These are phyloP conservation scores for Drosophila macrospina DNA, from an alignment of 2,888 invertebrate genomes.

Conservation along the genomic window DNA sequence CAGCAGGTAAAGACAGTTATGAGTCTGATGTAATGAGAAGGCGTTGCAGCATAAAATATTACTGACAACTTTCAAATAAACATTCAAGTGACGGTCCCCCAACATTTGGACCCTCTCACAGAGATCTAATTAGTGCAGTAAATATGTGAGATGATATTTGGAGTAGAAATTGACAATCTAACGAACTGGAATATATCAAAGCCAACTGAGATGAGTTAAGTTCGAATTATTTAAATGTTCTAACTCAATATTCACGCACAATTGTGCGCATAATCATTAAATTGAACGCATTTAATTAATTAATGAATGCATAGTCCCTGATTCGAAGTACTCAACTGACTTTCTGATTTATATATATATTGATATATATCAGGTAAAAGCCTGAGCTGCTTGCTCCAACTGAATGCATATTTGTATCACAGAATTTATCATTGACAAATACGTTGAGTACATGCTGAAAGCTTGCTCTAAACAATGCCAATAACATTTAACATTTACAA, in stretches of 20 bases:
- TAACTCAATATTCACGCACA: conserved; percentile 9
- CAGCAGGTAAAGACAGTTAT: neutral
- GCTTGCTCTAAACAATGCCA: conserved; percentile 30
- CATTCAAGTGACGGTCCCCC: conserved; percentile 20
- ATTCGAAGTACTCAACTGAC: conserved; percentile 39
- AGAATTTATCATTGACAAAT: conserved; percentile 43
- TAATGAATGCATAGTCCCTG: conserved; percentile 9
- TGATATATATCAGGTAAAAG: neutral
- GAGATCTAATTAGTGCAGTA: conserved; percentile 42
- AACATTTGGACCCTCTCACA: conserved; percentile 19
- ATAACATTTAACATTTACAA: conserved; percentile 57
- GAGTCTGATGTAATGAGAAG: conserved; percentile 58
- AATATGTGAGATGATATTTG: neutral
- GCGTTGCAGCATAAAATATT: conserved; percentile 53
- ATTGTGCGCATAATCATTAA: conserved; percentile 40
- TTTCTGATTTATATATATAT: conserved; percentile 8
- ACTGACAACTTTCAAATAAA: conserved; percentile 47
- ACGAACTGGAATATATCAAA: conserved; percentile 28
- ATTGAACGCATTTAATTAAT: conserved; percentile 41
- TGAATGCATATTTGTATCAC: conserved; percentile 39
- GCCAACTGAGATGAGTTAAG: conserved; percentile 8
- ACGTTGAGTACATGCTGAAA: conserved; percentile 16
- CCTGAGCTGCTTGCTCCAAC: neutral
- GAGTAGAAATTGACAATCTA: conserved; percentile 17
- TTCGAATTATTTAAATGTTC: neutral